These are phyloP conservation scores for Euplexia lucipara DNA, from an alignment of 2,888 invertebrate genomes.

Conservation along the genomic window DNA sequence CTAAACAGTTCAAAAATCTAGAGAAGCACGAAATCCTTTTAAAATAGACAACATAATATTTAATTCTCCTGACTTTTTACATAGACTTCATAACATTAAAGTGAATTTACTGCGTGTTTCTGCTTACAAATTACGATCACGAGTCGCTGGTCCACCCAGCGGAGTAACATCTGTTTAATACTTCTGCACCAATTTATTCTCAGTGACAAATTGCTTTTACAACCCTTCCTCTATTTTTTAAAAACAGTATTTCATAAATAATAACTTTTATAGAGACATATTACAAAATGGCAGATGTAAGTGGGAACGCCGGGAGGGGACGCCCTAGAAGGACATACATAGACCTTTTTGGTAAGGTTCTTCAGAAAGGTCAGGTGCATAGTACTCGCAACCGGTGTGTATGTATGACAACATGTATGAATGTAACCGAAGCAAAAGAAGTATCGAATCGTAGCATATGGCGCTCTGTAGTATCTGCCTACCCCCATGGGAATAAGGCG, in stretches of 20 bases:
- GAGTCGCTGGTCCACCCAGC: conserved; percentile 37
- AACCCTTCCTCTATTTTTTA: conserved; percentile 31
- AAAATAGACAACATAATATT: conserved; percentile 2
- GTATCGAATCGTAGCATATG: too few species aligned
- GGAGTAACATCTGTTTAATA: conserved; percentile 72
- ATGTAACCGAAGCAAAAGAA: too few species aligned
- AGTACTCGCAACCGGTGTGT: too few species aligned
- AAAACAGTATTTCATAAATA: not conserved
- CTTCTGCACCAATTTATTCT: conserved; percentile 67
- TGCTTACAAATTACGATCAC: conserved; percentile 68
- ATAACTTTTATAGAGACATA: not conserved
- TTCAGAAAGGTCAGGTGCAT: too few species aligned
- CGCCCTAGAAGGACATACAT: too few species aligned
- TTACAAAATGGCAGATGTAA: too few species aligned
- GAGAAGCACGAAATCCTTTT: not conserved
- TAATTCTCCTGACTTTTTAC: conserved; percentile 34
- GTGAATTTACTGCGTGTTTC: conserved; percentile 51
- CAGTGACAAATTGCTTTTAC: conserved; percentile 65
- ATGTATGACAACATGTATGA: too few species aligned
- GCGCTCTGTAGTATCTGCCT: too few species aligned
- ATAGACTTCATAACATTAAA: conserved; percentile 46
- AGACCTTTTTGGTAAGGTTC: too few species aligned
- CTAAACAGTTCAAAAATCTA: not conserved
- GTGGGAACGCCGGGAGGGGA: too few species aligned
- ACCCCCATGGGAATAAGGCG: too few species aligned